Conservation (phyloP, 2,888 invertebrate species). For the Eilema caniola region DNA sequence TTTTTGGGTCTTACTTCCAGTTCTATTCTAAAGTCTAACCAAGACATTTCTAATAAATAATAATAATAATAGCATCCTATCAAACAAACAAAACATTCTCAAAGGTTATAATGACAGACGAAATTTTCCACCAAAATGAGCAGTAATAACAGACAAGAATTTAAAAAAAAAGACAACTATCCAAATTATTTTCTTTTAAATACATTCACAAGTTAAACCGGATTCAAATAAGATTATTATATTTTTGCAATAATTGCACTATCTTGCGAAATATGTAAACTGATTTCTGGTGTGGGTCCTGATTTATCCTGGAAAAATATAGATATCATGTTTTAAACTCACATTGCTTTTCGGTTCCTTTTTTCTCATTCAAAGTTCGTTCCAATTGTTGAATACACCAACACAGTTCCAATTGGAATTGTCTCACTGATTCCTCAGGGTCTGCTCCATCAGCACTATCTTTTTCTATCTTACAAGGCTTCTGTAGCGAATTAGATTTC, state of each 20-base stretch:
- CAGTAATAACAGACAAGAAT: too few relatives aligned
- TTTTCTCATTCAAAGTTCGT: conserved; percentile 85
- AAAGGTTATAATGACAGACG: too few relatives aligned
- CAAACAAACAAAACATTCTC: too few relatives aligned
- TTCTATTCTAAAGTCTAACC: too few relatives aligned
- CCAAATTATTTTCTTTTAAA: too few relatives aligned
- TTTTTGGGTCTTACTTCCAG: too few relatives aligned
- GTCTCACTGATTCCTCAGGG: conserved; percentile 86
- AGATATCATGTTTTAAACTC: conserved; percentile 51
- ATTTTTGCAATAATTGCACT: not conserved
- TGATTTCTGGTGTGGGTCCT: not conserved
- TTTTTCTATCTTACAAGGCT: conserved; percentile 70
- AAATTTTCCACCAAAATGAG: too few relatives aligned
- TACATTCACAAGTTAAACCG: not conserved
- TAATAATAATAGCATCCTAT: too few relatives aligned
- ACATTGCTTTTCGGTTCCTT: conserved; percentile 88
- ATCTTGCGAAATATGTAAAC: not conserved
- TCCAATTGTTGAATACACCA: conserved; percentile 94
- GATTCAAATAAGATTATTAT: not conserved
- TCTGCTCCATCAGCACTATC: conserved; percentile 62
- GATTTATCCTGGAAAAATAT: not conserved
- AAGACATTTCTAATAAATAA: too few relatives aligned
- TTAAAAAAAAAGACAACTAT: too few relatives aligned
- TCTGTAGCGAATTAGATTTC: conserved; percentile 76
- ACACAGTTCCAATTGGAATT: conserved; percentile 92